Evolutionary conservation across 2,113 vertebrate species (phyloP), one percentile per base, ranked within the genome.

Genomic region (Ammodramus savannarum): DNA sequence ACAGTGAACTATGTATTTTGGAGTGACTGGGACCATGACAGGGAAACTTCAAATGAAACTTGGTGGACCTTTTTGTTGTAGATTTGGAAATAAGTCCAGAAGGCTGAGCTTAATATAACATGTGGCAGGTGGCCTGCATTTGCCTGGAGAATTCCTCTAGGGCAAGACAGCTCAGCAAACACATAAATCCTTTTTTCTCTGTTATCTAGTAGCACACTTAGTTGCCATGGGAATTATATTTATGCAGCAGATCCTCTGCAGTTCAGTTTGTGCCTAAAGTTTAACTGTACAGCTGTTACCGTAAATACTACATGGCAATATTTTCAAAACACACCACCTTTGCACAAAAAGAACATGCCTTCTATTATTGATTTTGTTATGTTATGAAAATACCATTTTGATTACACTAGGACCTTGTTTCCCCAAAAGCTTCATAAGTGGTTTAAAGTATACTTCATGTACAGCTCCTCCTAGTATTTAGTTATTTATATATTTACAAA

Each of bases 181-280:
- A 98, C 98, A 98, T 98, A 98, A 98, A 98, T 98, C 98, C 97
- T 98, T 98, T 98, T 97, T 98, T 98, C 97, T 98, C 97, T 98
- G 98, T 98, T 98, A 98, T 98, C 98, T 98, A 98, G 98, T 98
- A 98, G 97, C 97, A 97, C 97, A 98, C 98, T 98, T 98, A 98
- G 98, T 98, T 98, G 98, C 98, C 98, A 98, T 98, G 98, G 98
- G 98, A 98, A 98, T 98, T 98, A 98, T 98, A 98, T 98, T 98
- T 98, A 98, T 98, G 98, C 98, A 98, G 97, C 95, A 97, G 97
- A 98, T 98, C 97, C 97, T 98, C 97, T 95, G 94, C 97, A 98
- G 97, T 98, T 99, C 97, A 98, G 98, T 98, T 98, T 98, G 97
- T 98, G 98, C 98, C 98, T 97, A 97, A 98, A 98, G 98, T 98